Percentiles rank a stretch among this genome's conserved stretches.
Evolutionary conservation across 1,140 invertebrate genomes (phyloP).

Genomic region (Gonioctena quinquepunctata): DNA sequence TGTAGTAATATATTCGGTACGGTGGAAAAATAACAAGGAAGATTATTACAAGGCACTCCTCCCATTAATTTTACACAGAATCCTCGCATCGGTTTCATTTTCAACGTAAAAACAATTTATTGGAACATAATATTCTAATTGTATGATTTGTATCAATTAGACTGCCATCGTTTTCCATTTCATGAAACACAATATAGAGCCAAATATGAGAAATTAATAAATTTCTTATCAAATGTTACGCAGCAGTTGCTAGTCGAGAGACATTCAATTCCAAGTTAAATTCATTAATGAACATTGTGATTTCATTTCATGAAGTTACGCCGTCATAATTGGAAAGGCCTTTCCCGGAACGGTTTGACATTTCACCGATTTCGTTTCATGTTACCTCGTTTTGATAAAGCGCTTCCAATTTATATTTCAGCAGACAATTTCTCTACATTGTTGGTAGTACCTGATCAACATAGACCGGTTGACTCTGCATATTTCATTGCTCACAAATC

Average conservation of each 20-base stretch:
- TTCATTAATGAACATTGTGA: constrained; percentile 17
- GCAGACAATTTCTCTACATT: not conserved
- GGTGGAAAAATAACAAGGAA: too few relatives aligned
- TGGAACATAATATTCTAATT: too few relatives aligned
- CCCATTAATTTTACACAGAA: too few relatives aligned
- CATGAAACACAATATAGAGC: not conserved
- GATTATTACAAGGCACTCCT: too few relatives aligned
- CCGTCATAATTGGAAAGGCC: constrained; percentile 6
- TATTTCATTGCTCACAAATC: too few relatives aligned
- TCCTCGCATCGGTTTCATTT: too few relatives aligned
- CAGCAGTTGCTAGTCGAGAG: constrained; percentile 12
- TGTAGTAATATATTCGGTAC: too few relatives aligned
- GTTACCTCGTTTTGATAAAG: not conserved
- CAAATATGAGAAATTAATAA: constrained; percentile 16
- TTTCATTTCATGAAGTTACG: not conserved
- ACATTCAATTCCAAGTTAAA: constrained; percentile 15
- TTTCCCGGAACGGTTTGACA: not conserved
- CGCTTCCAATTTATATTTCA: not conserved
- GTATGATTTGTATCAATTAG: not conserved
- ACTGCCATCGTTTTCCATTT: not conserved
- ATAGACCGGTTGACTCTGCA: too few relatives aligned
- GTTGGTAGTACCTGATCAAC: too few relatives aligned
- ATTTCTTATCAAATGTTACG: constrained; percentile 16
- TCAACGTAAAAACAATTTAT: too few relatives aligned
- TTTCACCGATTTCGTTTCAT: constrained; percentile 1